Base-by-base conservation (phyloP, 1,140 invertebrate species). In the Watersipora subatra region DNA sequence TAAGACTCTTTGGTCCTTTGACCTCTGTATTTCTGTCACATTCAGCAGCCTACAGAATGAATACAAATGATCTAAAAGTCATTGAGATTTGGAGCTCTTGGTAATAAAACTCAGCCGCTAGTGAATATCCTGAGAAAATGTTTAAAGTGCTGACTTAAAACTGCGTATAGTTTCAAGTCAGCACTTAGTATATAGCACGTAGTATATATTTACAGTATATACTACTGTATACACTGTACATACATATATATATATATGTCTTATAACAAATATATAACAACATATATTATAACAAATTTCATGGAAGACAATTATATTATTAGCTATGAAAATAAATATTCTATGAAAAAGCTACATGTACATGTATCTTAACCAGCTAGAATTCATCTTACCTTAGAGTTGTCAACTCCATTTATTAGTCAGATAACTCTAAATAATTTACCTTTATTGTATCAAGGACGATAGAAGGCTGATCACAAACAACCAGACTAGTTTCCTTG, bases 361-460 rank as follows among this genome's bases (percentile, higher is more conserved):
- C n/a, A n/a, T n/a, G n/a, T n/a, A n/a, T n/a, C n/a, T n/a, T n/a
- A n/a, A n/a, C 34, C 34, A 46, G 34, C 34, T n/a, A 46, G 34
- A 12, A 46, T 12, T 7, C 34, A 46, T 46, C 7, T 7, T 46
- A 46, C 7, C 34, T 46, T 7, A 46, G 34, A 7, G n/a, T n/a
- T 46, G 34, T 12, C 7, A 12, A 46, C 34, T 12, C n/a, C 7
- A 7, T 46, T n/a, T 46, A 7, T 12, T 46, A 46, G n/a, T 7
- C 7, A 12, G n/a, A 46, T n/a, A 12, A 46, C 7, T 46, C 7
- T 12, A n/a, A n/a, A 46, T 7, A n/a, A 46, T 12, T 7, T 46
- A 46, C 34, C 34, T 82, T 82, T 2, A 81, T 68, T 25, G 80
- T 76, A 27, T 78, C 78, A 19, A 82, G 65, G 28, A 82, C 67